Evolutionary conservation across 2,113 vertebrate genomes (phyloP), one percentile per base, ranked within the genome.

Genomic region (Otocyon megalotis): DNA sequence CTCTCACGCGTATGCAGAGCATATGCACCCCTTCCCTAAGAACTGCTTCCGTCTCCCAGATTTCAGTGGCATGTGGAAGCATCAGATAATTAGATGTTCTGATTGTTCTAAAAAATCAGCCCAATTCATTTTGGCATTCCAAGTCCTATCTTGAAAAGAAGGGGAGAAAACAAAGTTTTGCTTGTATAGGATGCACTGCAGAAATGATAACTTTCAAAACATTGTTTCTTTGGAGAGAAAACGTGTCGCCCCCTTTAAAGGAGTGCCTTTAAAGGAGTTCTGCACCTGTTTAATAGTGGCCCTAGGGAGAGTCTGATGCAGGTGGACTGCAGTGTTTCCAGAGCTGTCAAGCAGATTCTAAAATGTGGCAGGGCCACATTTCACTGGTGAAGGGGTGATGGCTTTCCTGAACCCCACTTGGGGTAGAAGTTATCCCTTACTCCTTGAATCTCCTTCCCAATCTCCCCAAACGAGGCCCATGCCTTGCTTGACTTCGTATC

Each of bases 51-150:
- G 43, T 50, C 63, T 48, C 60, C 76, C 22, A 69, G 37, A 89
- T 69, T 35, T 69, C 84, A 37, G 54, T 3, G 8, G 24, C 50
- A 72, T 24, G 58, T 20, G 32, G 58, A 82, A 17, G 63, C 43
- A 67, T 53, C 58, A 86, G 16, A 37, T 54, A 71, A 62, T 71
- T 26, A 71, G 54, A 80, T 54, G 13, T 60, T 54, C 43, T 11
- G 10, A 63, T 56, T 71, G 87, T 93, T 93, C 87, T 58, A 74
- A 82, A 37, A 91, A 69, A 9, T 69, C 74, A 95, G 9, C 67
- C 30, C 19, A 67, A 93, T 83, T 83, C n/a, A 24, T 83, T 87
- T 56, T 30, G 82, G 86, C 58, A 71, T 30, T 67, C 81, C 32
- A 62, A 19, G 62, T 74, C 30, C 48, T 67, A 67, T 26, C 35